A percentile compares a stretch with the other conserved stretches of the same genome.
Evolutionary conservation across 2,888 invertebrate genomes (phyloP).

Genomic region (Drosophila pseudotalamancana): DNA sequence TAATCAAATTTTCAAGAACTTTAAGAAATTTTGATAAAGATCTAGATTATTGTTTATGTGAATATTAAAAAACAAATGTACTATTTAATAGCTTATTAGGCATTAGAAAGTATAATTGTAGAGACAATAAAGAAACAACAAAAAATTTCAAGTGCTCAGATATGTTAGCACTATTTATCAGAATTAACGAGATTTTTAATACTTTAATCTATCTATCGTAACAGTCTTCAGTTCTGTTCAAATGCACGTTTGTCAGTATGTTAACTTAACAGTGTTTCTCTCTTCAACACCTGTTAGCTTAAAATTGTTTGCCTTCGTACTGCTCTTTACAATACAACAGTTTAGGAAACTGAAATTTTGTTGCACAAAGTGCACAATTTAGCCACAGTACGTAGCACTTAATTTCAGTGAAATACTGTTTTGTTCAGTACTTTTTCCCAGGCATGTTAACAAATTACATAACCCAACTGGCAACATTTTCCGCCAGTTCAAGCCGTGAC

Average conservation of each 20-base stretch:
- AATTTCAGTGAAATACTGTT: constrained; percentile 53
- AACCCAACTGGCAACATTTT: constrained; percentile 47
- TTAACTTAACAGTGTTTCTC: too few relatives aligned
- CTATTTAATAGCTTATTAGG: too few relatives aligned
- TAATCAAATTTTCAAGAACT: constrained; percentile 37
- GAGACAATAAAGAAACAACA: too few relatives aligned
- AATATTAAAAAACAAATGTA: background rate
- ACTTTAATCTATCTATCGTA: too few relatives aligned
- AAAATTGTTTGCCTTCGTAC: background rate
- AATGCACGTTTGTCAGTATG: too few relatives aligned
- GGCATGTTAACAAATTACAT: constrained; percentile 57
- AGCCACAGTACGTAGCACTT: constrained; percentile 16
- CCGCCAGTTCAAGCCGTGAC: constrained; percentile 12
- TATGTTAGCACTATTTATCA: too few relatives aligned
- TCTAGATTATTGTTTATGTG: background rate
- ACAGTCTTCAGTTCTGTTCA: too few relatives aligned
- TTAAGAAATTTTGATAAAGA: constrained; percentile 22
- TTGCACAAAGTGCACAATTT: background rate
- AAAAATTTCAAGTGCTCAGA: too few relatives aligned
- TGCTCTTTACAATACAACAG: background rate
- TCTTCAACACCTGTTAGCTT: background rate
- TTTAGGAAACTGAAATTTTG: background rate
- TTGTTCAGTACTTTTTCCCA: constrained; percentile 11
- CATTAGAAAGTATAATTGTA: too few relatives aligned
- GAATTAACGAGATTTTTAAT: too few relatives aligned